Evolutionary conservation across 2,113 vertebrate species (phyloP), one percentile per base, ranked within the genome.

Genomic region (Gymnarchus niloticus): DNA sequence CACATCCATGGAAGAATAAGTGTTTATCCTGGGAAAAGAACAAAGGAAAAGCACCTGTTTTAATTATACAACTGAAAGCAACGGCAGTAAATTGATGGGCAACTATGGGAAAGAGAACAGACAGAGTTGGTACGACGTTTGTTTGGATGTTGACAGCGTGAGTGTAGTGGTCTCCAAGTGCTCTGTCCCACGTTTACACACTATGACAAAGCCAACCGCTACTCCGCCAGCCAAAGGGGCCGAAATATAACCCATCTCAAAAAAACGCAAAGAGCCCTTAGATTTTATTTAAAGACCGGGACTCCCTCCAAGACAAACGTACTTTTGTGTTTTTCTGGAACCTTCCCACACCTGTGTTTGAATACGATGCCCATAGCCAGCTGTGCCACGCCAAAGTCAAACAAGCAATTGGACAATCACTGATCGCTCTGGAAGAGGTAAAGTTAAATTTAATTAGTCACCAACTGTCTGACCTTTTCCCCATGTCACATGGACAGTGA

Each of bases 291-390:
- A 69, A 69, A 69, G 61, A 4, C 25, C 61, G 14, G 61, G 61
- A 37, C 37, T 69, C 61, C 28, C 28, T 69, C 61, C 61, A 69
- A 69, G 28, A 69, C 61, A 69, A 69, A 69, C 12, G 4, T 37
- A 28, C 1, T 25, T 14, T 69, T 69, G 8, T 65, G 59, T 69
- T 69, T 19, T 28, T 37, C 61, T 37, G 28, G 4, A 69, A 69
- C 61, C 61, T 69, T 69, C 61, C 61, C 28, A 37, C 61, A 69
- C 61, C 61, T 69, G 61, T 69, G 61, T 37, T 69, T 69, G 61
- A 69, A 3, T 69, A 37, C 61, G 33, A 69, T 69, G 61, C 56
- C 56, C 56, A 56, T 5, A 56, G 19, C 17, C 61, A 37, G 61
- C 28, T 37, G 10, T 17, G 28, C 61, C 61, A 37, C 61, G 37